Base-by-base conservation (phyloP, 37 sponge, comb jelly and placozoan genomes). In the Tethya wilhelma region DNA sequence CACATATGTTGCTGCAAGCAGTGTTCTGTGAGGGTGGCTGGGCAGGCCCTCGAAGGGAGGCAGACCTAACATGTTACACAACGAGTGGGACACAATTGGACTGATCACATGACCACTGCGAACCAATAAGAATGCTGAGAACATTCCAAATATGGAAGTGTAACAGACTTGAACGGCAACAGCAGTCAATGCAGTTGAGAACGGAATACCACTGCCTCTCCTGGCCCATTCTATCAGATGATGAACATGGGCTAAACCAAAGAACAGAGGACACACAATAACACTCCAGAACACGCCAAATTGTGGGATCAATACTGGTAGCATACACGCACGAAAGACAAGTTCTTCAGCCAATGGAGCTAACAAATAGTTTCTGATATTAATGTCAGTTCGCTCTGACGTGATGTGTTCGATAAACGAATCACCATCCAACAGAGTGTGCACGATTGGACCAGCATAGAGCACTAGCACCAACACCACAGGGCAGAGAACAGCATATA, bases 271-370 rank as follows among this genome's bases (percentile, higher is more conserved):
- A 59, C 80, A 84, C 0, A 89, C 0, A 19, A 94, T 30, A 38
- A 94, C 66, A 22, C 90, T 87, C 71, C 46, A 49, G 62, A 22
- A 49, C 38, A 57, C 36, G 0, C 87, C 87, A 67, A 92, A 53
- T 28, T 66, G 31, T 23, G 96, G 82, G 20, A 82, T 69, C 44
- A 97, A 74, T 26, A 97, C 43, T 12, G 93, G 88, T 0, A 90
- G 30, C 87, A 97, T 90, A 40, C 95, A 97, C 4, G 86, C 83
- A 40, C 98, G 78, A 56, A 93, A 97, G 17, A 97, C 85, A 31
- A 94, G 59, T 74, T 97, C 97, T 42, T 97, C 97, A 29, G 92
- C 82, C 17, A 97, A 30, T 0, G 97, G 97, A 36, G 97, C 97
- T 17, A 93, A 77, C 20, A 96, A 40, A 29, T 82, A 84, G 72